These are phyloP conservation scores for Gymnopithys bicolor DNA, from an alignment of 2,797 vertebrate genomes.

Conservation along the genomic window DNA sequence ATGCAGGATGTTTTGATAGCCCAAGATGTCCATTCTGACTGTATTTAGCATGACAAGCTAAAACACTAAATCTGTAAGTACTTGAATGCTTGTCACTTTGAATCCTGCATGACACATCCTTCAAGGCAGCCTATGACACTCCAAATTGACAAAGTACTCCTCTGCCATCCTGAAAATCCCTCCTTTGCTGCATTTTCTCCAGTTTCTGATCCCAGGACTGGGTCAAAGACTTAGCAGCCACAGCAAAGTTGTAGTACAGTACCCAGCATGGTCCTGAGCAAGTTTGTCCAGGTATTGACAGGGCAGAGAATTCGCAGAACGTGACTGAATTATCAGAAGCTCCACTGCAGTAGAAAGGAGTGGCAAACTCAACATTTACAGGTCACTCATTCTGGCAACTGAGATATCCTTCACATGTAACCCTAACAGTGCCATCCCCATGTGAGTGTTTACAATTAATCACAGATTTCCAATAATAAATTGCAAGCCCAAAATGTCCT, in stretches of 20 bases:
- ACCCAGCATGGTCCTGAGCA: rapidly evolving
- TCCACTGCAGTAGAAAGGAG: background rate
- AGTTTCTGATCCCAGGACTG: background rate
- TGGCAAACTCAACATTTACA: background rate
- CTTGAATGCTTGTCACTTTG: background rate
- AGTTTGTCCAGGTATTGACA: background rate
- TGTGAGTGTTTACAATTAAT: background rate
- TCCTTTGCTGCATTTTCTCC: background rate
- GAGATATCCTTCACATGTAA: background rate
- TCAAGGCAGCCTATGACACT: background rate
- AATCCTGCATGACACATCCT: background rate
- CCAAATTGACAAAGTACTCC: background rate
- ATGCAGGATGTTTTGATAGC: background rate
- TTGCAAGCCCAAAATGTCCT: background rate
- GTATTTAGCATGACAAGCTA: background rate
- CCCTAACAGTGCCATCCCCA: background rate
- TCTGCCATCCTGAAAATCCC: background rate
- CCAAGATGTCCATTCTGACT: background rate
- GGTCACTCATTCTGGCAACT: background rate
- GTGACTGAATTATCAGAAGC: background rate
- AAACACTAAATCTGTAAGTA: background rate
- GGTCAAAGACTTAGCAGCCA: background rate
- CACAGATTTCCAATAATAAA: background rate
- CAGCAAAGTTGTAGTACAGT: background rate
- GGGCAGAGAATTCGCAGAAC: background rate